A percentile compares a stretch with the other conserved stretches of the same genome.
Conservation (phyloP, 2,797 vertebrate species). For the Phoeniculus purpureus region DNA sequence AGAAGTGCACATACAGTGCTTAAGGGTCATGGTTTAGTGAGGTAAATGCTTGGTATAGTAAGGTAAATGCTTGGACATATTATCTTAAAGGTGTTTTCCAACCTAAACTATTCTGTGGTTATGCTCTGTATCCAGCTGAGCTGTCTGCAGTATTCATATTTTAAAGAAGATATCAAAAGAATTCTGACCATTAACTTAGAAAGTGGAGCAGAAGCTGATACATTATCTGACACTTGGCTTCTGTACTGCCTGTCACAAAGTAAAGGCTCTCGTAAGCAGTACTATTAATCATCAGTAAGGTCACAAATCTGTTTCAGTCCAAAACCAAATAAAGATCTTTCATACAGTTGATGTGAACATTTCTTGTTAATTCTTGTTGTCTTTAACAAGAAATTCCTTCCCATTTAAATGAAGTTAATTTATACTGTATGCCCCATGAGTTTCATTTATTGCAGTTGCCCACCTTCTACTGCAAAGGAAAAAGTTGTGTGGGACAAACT, state of each 20-base stretch:
- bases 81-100: no score
- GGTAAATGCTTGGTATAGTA: no score
- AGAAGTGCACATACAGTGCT: no score
- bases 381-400: background rate
- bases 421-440: background rate
- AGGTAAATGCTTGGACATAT: no score
- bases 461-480: background rate
- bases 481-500: fast-evolving
- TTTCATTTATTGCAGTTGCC: background rate
- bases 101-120: no score
- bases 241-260: background rate
- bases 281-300: conserved; percentile 28
- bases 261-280: conserved; percentile 37
- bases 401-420: background rate
- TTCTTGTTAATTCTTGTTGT: background rate
- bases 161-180: background rate
- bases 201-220: background rate
- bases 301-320: conserved; percentile 14
- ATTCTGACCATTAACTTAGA: background rate
- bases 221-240: conserved; percentile 17
- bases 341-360: background rate
- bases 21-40: no score
- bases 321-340: conserved; percentile 10
- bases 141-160: background rate
- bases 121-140: background rate